Evolutionary conservation across 2,888 invertebrate species (phyloP).

Genomic region (Pyrrhosoma nymphula): DNA sequence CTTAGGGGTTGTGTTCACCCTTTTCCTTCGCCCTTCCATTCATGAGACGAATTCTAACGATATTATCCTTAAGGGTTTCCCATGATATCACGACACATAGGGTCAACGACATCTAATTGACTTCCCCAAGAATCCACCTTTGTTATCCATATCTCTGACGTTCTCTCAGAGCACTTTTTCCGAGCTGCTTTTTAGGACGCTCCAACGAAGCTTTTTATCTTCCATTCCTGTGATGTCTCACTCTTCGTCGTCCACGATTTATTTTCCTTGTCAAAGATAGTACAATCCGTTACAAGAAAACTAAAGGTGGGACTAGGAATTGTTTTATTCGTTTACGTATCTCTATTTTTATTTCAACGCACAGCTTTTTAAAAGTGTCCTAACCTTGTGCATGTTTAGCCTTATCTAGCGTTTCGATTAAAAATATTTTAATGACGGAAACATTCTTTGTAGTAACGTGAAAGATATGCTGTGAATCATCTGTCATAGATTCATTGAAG

Average conservation of each 20-base stretch:
- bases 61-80: background rate
- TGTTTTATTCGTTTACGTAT: background rate
- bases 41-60: conserved; percentile 11
- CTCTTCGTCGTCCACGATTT: conserved; percentile 17
- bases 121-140: background rate
- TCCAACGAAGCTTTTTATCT: conserved; percentile 24
- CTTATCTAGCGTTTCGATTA: background rate
- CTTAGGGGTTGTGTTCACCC: background rate
- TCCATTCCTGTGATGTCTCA: conserved; percentile 44
- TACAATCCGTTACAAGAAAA: conserved; percentile 34
- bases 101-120: conserved; percentile 58
- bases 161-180: conserved; percentile 24
- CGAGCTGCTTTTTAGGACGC: conserved; percentile 12
- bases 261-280: conserved; percentile 47
- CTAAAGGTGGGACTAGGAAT: background rate
- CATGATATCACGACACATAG: background rate
- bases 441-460: background rate
- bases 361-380: background rate
- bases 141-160: background rate
- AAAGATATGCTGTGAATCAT: background rate
- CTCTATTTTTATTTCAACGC: background rate
- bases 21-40: background rate
- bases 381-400: background rate
- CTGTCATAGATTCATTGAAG: background rate
- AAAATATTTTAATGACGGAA: background rate